These are phyloP conservation scores for Drosophila virilis DNA, from an alignment of 1,140 invertebrate species.

Conservation along the genomic window DNA sequence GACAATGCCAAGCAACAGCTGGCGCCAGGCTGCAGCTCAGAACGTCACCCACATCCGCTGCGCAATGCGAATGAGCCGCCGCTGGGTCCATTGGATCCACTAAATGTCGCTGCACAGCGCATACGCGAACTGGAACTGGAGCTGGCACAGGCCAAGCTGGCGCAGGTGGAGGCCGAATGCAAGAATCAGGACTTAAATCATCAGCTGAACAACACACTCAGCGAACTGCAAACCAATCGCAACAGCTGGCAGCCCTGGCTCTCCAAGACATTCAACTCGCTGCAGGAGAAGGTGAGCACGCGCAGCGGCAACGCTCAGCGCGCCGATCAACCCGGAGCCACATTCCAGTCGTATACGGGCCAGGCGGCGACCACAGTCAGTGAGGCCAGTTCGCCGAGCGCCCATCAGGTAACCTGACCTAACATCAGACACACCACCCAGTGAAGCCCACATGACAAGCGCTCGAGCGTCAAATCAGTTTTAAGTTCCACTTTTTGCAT, in stretches of 20 bases:
- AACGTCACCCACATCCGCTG: constrained; percentile 49
- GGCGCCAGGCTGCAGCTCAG: constrained; percentile 47
- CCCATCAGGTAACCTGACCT: constrained; percentile 80
- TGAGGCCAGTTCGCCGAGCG: constrained; percentile 77
- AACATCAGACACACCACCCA: not conserved
- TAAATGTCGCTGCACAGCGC: constrained; percentile 86
- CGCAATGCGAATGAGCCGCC: constrained; percentile 64
- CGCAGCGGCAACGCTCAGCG: constrained; percentile 52
- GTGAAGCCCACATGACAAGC: constrained; percentile 30
- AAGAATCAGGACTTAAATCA: constrained; percentile 98
- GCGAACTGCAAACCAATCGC: constrained; percentile 89
- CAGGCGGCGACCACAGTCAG: constrained; percentile 66
- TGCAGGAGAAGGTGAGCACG: constrained; percentile 82
- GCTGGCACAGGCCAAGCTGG: constrained; percentile 97
- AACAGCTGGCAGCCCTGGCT: constrained; percentile 94
- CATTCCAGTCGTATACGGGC: constrained; percentile 83
- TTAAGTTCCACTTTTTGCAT: constrained; percentile 9
- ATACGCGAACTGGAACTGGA: constrained; percentile 97
- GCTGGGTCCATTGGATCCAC: constrained; percentile 79
- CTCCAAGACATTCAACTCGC: constrained; percentile 89
- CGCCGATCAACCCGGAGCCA: constrained; percentile 60
- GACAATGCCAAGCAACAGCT: constrained; percentile 66
- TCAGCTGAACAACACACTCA: constrained; percentile 92
- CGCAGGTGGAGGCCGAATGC: constrained; percentile 98
- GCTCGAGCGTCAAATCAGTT: constrained; percentile 24